Base-by-base conservation (phyloP, 2,113 vertebrate genomes). In the Clupea harengus region DNA sequence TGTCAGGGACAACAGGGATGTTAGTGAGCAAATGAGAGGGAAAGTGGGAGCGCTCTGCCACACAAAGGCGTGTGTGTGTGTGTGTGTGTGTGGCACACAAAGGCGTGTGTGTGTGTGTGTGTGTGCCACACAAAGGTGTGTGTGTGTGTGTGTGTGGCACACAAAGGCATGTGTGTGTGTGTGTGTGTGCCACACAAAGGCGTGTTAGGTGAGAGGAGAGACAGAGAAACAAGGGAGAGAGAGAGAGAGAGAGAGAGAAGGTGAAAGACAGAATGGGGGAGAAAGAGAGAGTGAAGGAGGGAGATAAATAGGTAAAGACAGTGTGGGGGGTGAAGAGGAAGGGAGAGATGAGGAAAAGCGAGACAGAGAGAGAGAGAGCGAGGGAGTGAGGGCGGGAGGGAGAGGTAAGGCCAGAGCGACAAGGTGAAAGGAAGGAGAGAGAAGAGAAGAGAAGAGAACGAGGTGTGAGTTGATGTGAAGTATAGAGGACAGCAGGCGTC, bases 181-280 rank as follows among this genome's bases (percentile, higher is more conserved):
- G 39, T 39, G 39, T 39, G 39, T 39, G 39, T 45, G 20, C 32
- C 67, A 45, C 60, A 64, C 25, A 67, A 22, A n/a, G 49, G 8
- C 11, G 47, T 49, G 47, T 49, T 49, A 10, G 18, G 52, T 3
- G 52, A 54, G 39, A 54, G 50, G 50, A 54, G 50, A 54, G 50
- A 54, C 6, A 47, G 50, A 18, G 5, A 15, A 11, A 17, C 8
- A 11, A 15, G 13, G 1, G 13, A 15, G 13, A 15, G 52, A 54
- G 11, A 44, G 2, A 44, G 47, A 45, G 10, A 50, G 25, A 47
- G 46, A 85, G 84, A 78, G 95, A 95, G 93, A 95, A 93, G 94
- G 95, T 83, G 87, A 17, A 18, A 54, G 57, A 9, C 4, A n/a
- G 22, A 60, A n/a, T 0, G 88, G 89, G 89, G 85, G 67, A 86